These are phyloP conservation scores for Ditula angustiorana DNA, from an alignment of 2,888 invertebrate genomes.

Conservation along the genomic window DNA sequence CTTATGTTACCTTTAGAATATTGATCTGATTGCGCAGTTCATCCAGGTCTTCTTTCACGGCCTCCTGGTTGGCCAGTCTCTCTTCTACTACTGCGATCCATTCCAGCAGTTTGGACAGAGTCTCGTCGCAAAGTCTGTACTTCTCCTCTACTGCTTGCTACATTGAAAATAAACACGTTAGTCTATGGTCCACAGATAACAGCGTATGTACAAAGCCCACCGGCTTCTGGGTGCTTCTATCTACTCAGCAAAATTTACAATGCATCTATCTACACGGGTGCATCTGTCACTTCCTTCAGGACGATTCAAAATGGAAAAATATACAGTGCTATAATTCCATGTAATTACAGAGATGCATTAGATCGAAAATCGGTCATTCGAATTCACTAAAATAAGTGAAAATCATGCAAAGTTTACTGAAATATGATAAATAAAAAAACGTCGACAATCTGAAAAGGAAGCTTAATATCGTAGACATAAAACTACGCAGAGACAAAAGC, in stretches of 20 bases:
- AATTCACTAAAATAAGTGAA: constrained; percentile 34
- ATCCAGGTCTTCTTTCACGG: constrained; percentile 94
- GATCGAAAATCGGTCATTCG: constrained; percentile 34
- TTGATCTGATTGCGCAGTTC: constrained; percentile 95
- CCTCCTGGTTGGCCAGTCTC: constrained; percentile 93
- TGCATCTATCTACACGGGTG: constrained; percentile 59
- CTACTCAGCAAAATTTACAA: constrained; percentile 55
- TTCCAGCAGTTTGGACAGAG: constrained; percentile 92
- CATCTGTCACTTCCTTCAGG: constrained; percentile 45
- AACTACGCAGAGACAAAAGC: constrained; percentile 71
- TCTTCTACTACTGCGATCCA: constrained; percentile 95
- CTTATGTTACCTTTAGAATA: constrained; percentile 89
- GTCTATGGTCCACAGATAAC: constrained; percentile 40
- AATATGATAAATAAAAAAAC: constrained; percentile 20
- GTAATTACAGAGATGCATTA: constrained; percentile 33
- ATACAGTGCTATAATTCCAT: constrained; percentile 39
- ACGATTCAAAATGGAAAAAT: constrained; percentile 40
- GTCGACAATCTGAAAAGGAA: constrained; percentile 58
- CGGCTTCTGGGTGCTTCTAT: constrained; percentile 47
- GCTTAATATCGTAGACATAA: constrained; percentile 56
- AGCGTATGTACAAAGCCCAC: constrained; percentile 47
- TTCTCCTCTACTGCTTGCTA: constrained; percentile 98
- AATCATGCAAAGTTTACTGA: constrained; percentile 42
- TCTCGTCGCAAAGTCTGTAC: constrained; percentile 96
- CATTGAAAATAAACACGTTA: constrained; percentile 55